Base-by-base conservation (phyloP, 2,888 invertebrate species). In the Leucozona laternaria region DNA sequence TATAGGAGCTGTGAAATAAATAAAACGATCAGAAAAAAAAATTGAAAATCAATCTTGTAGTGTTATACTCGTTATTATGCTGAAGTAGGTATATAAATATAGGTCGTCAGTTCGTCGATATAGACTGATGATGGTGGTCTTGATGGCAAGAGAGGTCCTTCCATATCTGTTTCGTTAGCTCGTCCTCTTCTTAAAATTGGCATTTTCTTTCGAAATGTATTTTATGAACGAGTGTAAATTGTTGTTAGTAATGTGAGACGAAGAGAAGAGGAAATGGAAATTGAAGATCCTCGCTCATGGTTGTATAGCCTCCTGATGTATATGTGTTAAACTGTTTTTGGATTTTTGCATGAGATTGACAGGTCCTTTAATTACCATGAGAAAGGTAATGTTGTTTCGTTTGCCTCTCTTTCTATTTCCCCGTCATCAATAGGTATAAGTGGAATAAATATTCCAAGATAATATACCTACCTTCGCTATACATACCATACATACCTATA, bases 351-450 rank as follows among this genome's bases (percentile, higher is more conserved):
- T 68, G 53, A 68, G 81, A 86, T 60, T 86, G 86, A 70, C 78
- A 79, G 78, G 78, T 66, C 70, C 78, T 82, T 86, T 86, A 86
- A 86, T 86, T 82, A 79, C 75, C 82, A 81, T 81, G 57, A 78
- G 53, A 60, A 50, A 40, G 68, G 57, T 45, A 22, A 60, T 66
- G 82, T 58, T 55, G 43, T 60, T 70, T 34, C 75, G 53, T 25
- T 66, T 60, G 25, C 22, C 40, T 40, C 57, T 6, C 2, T 22
- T 68, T 20, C 37, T 22, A 2, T 1, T 34, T 28, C 31, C 7
- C 22, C 17, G 22, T 55, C 62, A 43, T 62, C 43, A 25, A 62
- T 40, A n/a, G n/a, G n/a, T n/a, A 43, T 2, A 70, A 70, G 55
- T 78, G 43, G 68, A 17, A 8, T 31, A 68, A 55, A 68, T 62